A percentile compares a stretch with the other conserved stretches of the same genome.
Evolutionary conservation across 1,140 invertebrate species (phyloP).

Genomic region (Agrilus planipennis): DNA sequence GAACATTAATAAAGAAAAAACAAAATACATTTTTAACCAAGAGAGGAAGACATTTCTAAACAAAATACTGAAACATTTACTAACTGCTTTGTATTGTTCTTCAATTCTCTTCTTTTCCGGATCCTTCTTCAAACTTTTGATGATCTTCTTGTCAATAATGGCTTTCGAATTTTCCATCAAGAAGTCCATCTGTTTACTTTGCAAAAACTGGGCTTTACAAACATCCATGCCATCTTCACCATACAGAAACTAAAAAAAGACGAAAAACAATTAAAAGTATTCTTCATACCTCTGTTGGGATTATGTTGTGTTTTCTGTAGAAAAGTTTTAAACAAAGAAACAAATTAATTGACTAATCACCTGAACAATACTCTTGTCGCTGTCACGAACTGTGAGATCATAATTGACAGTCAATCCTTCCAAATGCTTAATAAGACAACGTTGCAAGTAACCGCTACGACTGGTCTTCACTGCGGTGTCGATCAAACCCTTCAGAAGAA

Average conservation of each 20-base stretch:
- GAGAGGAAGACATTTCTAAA: neutral
- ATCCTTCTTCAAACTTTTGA: constrained; percentile 45
- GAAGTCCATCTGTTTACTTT: constrained; percentile 66
- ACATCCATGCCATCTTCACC: constrained; percentile 97
- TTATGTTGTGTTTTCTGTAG: neutral
- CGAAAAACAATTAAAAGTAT: neutral
- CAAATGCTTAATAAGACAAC: constrained; percentile 95
- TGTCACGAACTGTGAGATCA: constrained; percentile 90
- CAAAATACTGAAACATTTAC: constrained; percentile 3
- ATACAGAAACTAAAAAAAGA: constrained; percentile 68
- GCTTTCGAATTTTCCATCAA: constrained; percentile 64
- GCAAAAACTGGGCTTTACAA: constrained; percentile 73
- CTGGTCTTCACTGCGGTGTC: constrained; percentile 88
- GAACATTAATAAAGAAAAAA: too few relatives aligned
- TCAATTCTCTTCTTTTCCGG: constrained; percentile 35
- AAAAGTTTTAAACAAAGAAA: neutral
- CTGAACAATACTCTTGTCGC: constrained; percentile 89
- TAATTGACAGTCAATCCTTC: constrained; percentile 88
- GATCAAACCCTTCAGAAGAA: constrained; percentile 48
- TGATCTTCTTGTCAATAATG: constrained; percentile 45
- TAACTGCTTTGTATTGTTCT: constrained; percentile 39
- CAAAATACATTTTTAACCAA: neutral
- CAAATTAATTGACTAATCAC: constrained; percentile 23
- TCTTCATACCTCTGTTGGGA: neutral
- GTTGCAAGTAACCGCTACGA: constrained; percentile 93